Evolutionary conservation across 2,797 vertebrate genomes (phyloP).

Genomic region (Carcharodon carcharias): DNA sequence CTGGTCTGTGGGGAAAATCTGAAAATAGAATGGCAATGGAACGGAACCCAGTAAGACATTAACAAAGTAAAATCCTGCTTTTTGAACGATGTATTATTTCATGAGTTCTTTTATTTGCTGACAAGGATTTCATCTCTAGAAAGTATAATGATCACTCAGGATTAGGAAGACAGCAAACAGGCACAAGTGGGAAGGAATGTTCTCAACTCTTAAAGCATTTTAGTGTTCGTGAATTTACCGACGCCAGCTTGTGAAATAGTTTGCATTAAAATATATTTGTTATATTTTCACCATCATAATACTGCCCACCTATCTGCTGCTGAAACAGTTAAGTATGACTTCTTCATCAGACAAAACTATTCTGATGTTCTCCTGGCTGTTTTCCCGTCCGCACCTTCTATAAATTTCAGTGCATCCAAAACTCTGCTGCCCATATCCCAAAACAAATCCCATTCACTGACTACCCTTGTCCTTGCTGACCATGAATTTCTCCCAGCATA

Average conservation of each 20-base stretch:
- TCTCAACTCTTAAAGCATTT: no score
- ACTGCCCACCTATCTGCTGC: neutral
- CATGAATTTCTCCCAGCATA: neutral
- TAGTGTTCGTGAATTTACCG: neutral
- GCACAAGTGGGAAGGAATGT: neutral
- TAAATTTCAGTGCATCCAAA: neutral
- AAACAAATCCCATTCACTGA: neutral
- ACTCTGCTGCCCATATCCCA: neutral
- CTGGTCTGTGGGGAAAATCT: neutral
- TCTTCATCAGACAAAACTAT: neutral
- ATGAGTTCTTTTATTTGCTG: neutral
- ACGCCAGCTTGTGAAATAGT: neutral
- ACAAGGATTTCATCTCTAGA: neutral
- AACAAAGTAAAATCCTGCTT: neutral
- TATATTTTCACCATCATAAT: neutral
- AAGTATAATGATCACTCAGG: neutral
- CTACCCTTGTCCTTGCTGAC: neutral
- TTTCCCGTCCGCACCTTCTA: neutral
- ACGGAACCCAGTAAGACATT: neutral
- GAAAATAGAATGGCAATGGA: neutral
- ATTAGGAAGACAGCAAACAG: neutral
- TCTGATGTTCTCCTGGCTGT: neutral
- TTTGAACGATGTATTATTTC: neutral
- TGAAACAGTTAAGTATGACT: neutral
- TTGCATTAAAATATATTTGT: neutral